Percentiles rank a stretch among this genome's conserved stretches.
phyloP scores from a whole-genome alignment of 2,113 vertebrate species.

The Ifrita kowaldi region DNA sequence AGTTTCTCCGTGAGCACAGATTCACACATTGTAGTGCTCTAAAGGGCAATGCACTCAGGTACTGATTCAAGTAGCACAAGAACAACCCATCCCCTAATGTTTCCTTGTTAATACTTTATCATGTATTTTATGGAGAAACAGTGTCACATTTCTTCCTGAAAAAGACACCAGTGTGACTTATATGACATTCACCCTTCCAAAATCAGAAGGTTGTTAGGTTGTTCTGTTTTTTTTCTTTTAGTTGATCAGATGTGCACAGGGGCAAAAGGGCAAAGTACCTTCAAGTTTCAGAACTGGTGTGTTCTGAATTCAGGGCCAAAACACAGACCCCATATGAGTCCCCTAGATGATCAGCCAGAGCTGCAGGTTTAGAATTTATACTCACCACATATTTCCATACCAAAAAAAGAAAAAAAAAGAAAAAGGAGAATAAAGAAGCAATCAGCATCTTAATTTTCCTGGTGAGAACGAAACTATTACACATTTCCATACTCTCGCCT shows the following conservation, averaged over 20 bases:
- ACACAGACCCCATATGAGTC: not conserved
- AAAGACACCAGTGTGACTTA: not conserved
- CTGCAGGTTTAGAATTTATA: not conserved
- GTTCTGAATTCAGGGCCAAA: not conserved
- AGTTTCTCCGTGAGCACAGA: not conserved
- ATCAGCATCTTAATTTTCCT: not conserved
- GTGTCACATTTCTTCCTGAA: not conserved
- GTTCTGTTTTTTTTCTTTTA: not conserved
- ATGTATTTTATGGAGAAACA: not conserved
- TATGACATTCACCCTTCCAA: not conserved
- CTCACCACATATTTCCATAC: not conserved
- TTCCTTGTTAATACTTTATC: not conserved
- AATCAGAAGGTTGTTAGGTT: not conserved
- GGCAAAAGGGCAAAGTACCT: not conserved
- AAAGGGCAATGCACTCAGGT: fast-evolving
- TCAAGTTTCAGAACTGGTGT: not conserved
- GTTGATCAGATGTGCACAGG: not conserved
- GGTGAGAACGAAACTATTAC: not conserved
- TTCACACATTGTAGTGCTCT: not conserved
- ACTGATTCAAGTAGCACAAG: not conserved
- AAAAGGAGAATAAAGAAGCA: not conserved
- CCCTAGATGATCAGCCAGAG: not conserved
- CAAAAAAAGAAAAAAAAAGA: not conserved
- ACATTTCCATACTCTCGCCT: not conserved
- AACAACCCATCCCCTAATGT: not conserved